Conservation (phyloP, 2,113 vertebrate genomes). For the Furnarius figulus region DNA sequence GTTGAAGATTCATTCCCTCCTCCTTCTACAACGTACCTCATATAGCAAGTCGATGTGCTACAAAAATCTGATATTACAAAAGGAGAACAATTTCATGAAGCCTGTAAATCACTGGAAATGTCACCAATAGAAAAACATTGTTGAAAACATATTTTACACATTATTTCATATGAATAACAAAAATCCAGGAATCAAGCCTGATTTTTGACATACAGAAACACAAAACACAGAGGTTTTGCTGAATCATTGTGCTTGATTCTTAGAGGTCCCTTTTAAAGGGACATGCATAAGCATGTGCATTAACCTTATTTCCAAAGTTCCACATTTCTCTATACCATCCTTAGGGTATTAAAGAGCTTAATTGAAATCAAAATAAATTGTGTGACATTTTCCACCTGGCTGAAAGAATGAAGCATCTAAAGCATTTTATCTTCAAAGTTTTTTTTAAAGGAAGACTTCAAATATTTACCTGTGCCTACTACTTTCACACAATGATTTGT, state of each 20-base stretch:
- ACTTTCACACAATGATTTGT: conserved; percentile 66
- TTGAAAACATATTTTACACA: neutral
- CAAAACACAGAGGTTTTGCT: neutral
- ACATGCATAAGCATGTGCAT: neutral
- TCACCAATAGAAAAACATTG: neutral
- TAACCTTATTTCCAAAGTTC: neutral
- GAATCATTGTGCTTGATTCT: neutral
- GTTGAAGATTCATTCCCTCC: neutral
- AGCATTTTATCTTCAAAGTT: neutral
- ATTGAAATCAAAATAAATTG: conserved; percentile 4
- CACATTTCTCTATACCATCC: neutral
- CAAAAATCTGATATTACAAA: neutral
- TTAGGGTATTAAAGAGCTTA: neutral
- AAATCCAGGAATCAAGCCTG: neutral
- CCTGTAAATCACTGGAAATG: neutral
- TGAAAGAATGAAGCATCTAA: neutral
- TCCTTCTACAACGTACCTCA: neutral
- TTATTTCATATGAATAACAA: neutral
- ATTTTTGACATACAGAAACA: neutral
- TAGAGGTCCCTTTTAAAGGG: neutral
- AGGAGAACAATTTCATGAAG: neutral
- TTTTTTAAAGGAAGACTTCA: neutral
- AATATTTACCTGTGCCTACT: conserved; percentile 58
- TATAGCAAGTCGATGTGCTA: neutral
- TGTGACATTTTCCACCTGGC: neutral